These are phyloP conservation scores for Phalanger gymnotis DNA, from an alignment of 2,797 vertebrate genomes.

Conservation along the genomic window DNA sequence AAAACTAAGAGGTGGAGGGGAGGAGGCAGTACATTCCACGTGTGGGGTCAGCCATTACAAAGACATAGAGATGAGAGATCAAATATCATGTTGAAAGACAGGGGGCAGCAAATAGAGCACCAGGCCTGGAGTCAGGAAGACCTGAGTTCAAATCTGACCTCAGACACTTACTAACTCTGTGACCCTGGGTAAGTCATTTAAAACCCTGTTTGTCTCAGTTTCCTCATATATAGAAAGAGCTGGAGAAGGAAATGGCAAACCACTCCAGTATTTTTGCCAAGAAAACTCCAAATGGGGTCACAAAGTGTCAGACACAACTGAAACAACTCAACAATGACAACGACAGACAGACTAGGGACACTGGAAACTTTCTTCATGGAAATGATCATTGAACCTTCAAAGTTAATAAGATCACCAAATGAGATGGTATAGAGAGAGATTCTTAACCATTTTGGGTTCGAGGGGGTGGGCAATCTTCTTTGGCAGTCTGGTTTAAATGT, in stretches of 20 bases:
- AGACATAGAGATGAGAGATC: background rate
- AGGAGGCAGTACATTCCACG: background rate
- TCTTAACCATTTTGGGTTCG: background rate
- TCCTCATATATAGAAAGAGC: background rate
- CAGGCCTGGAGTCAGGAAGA: background rate
- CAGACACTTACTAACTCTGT: background rate
- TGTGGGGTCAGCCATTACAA: background rate
- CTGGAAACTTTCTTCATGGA: background rate
- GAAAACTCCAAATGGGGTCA: background rate
- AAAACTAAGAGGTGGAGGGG: background rate
- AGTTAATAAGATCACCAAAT: background rate
- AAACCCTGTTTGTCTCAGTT: background rate
- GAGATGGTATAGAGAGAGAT: background rate
- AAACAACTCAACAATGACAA: background rate
- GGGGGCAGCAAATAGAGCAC: background rate
- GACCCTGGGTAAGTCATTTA: background rate
- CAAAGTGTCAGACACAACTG: background rate
- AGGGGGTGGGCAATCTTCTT: background rate
- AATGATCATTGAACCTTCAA: background rate
- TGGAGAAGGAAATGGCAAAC: background rate
- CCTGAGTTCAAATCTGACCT: background rate
- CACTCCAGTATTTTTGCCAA: background rate
- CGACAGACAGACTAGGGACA: background rate
- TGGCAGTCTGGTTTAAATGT: background rate
- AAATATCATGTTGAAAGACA: background rate